A percentile compares a stretch with the other conserved stretches of the same genome.
Evolutionary conservation across 2,888 invertebrate genomes (phyloP).

Genomic region (Ommatoiulus sabulosus): DNA sequence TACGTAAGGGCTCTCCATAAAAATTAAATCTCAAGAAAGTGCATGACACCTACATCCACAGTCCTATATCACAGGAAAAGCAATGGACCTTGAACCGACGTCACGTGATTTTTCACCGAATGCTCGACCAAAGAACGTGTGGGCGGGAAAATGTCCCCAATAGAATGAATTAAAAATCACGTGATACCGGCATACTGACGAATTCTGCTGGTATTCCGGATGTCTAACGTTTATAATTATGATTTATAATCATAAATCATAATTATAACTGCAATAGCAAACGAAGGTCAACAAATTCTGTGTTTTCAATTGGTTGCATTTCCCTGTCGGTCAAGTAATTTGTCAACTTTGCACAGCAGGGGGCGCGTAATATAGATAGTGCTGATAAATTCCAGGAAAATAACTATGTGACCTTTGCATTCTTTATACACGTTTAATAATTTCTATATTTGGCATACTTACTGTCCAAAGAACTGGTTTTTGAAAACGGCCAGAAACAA

Average conservation of each 20-base stretch:
- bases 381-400: neutral
- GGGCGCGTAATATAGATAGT: neutral
- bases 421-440: neutral
- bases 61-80: too few species aligned
- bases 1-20: neutral
- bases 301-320: neutral
- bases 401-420: neutral
- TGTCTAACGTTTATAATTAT: too few species aligned
- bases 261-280: too few species aligned
- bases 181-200: neutral
- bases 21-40: neutral
- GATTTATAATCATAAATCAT: too few species aligned
- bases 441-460: neutral
- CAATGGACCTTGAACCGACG: too few species aligned
- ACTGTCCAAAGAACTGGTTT: neutral
- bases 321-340: neutral
- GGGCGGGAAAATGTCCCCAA: neutral
- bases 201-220: neutral
- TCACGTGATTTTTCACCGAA: too few species aligned
- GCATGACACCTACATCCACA: too few species aligned
- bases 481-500: neutral
- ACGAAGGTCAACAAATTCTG: neutral
- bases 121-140: too few species aligned
- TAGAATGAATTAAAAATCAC: neutral
- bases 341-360: slow-evolving; percentile 5